Base-by-base conservation (phyloP, 37 sponge, comb jelly and placozoan species). In the Mnemiopsis leidyi region DNA sequence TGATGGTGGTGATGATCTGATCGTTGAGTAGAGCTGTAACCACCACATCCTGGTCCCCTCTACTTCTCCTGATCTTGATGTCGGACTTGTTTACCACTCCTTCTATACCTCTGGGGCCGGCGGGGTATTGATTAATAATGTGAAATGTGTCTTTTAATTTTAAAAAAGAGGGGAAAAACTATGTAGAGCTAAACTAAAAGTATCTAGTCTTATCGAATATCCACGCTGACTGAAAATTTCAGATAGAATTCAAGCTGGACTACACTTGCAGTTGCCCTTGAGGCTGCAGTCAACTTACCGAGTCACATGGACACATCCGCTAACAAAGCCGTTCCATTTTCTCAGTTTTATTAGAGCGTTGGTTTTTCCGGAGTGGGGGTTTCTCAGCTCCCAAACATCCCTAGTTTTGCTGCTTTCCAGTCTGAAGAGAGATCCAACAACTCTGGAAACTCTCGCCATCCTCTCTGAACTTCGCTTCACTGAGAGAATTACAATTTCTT, bases 1-100 rank as follows among this genome's bases (percentile, higher is more conserved):
- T 71, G 75, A 71, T 71, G 75, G 75, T 71, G n/a, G 75, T 71
- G 30, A 71, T 71, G 75, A 71, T 71, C 30, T 71, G 75, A 71
- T 71, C 75, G 30, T 71, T 71, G 75, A 71, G 75, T 23, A 71
- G 30, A 29, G 75, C 75, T 2, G 75, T 28, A 29, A 71, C 75
- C 5, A 71, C 30, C 75, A 71, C 75, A 71, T 71, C 75, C 5
- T 13, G 3, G 20, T 25, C 20, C 26, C 75, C 75, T 28, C 75
- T 71, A 13, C 26, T 25, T 18, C 75, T 5, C n/a, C 30, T 5
- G 7, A 71, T 71, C 75, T 71, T 71, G 75, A 71, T 71, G n/a
- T 71, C 75, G 5, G 75, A n/a, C 75, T 18, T 71, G 30, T 71
- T 71, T 23, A 23, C 75, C 5, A 71, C 75, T 29, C 75, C 75